Conservation (phyloP, 2,888 invertebrate species). For the Lypha dubia region DNA sequence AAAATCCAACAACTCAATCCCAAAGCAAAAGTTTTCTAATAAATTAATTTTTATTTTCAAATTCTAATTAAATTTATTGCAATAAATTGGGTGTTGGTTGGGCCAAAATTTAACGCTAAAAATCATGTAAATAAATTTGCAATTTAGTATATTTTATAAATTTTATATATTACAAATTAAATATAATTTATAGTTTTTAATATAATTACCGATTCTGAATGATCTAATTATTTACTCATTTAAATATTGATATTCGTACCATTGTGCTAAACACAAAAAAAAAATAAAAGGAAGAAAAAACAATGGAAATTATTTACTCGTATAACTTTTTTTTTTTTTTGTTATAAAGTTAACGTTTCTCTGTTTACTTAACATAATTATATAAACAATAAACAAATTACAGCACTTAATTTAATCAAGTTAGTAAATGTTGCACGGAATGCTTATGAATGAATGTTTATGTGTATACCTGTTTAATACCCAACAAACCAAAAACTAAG, state of each 20-base stretch:
- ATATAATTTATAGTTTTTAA: no score
- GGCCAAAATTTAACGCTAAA: no score
- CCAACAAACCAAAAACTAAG: no score
- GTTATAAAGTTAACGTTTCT: conserved; percentile 49
- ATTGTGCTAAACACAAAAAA: background rate
- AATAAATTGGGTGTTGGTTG: no score
- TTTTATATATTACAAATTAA: no score
- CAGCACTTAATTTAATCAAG: conserved; percentile 62
- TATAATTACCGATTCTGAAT: conserved; percentile 21
- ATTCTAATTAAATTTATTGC: background rate
- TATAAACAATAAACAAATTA: conserved; percentile 66
- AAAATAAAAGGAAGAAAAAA: no score
- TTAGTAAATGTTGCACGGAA: conserved; percentile 23
- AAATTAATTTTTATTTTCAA: background rate
- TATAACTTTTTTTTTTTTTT: conserved; percentile 12
- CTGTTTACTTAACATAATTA: conserved; percentile 51
- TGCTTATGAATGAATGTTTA: background rate
- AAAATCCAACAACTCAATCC: background rate
- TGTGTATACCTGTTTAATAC: background rate
- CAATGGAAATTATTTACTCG: conserved; percentile 7
- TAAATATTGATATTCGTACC: conserved; percentile 13
- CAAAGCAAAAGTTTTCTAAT: background rate
- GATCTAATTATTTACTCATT: conserved; percentile 14
- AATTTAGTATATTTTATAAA: no score
- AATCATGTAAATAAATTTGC: background rate